Conservation (phyloP, 1,140 invertebrate species). For the Cyphomyrmex costatus region DNA sequence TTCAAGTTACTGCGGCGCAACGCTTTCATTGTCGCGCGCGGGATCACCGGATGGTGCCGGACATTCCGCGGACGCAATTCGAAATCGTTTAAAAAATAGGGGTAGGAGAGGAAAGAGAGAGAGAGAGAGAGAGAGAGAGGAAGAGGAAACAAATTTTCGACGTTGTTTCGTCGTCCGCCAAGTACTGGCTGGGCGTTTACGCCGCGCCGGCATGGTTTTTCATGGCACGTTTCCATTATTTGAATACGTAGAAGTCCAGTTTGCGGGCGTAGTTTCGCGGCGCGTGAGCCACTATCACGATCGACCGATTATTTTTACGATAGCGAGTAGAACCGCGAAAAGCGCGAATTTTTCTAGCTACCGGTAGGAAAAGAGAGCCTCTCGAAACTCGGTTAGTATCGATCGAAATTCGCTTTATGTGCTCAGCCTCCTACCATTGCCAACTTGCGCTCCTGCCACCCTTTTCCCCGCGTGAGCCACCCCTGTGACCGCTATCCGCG, state of each 20-base stretch:
- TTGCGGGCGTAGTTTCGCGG: slow-evolving; percentile 26
- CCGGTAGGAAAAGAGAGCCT: background rate
- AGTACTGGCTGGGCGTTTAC: slow-evolving; percentile 47
- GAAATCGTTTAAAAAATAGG: slow-evolving; percentile 47
- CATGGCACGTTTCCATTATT: slow-evolving; percentile 45
- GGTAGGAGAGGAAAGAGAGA: background rate
- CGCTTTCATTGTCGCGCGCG: slow-evolving; percentile 38
- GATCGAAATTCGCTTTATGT: slow-evolving; percentile 68
- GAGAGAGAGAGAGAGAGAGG: background rate
- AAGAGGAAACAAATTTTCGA: slow-evolving; percentile 46
- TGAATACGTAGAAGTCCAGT: slow-evolving; percentile 33
- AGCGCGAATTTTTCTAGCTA: slow-evolving; percentile 60
- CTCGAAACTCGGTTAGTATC: slow-evolving; percentile 66
- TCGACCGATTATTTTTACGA: slow-evolving; percentile 67
- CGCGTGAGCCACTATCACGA: slow-evolving; percentile 39
- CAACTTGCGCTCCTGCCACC: slow-evolving; percentile 51
- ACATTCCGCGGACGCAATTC: slow-evolving; percentile 47
- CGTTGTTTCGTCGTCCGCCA: slow-evolving; percentile 36
- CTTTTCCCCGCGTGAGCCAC: background rate
- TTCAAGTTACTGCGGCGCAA: slow-evolving; percentile 47
- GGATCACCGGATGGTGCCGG: slow-evolving; percentile 22
- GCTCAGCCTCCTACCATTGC: slow-evolving; percentile 46
- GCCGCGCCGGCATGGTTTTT: slow-evolving; percentile 15
- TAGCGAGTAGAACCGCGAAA: slow-evolving; percentile 48
- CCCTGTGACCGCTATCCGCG: slow-evolving; percentile 24